Conservation (phyloP, 1,140 invertebrate species). For the Sitodiplosis mosellana region DNA sequence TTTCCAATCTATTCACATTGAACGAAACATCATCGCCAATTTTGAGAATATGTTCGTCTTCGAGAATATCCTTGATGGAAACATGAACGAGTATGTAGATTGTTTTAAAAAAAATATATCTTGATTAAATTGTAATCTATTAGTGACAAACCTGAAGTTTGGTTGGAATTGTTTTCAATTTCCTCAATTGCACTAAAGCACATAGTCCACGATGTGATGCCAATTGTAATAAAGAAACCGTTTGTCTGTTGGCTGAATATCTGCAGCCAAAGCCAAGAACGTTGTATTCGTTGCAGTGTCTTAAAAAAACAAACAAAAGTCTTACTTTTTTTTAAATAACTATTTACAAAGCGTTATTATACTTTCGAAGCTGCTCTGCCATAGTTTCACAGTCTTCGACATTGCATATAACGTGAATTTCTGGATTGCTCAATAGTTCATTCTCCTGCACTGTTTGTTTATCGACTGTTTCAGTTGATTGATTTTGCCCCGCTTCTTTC, state of each 20-base stretch:
- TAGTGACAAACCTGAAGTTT: background rate
- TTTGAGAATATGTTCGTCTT: background rate
- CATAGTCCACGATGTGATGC: background rate
- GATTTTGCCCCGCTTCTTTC: background rate
- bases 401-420: too few relatives aligned
- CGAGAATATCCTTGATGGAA: background rate
- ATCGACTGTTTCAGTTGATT: too few relatives aligned
- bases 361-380: too few relatives aligned
- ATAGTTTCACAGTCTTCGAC: too few relatives aligned
- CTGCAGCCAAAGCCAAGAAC: background rate
- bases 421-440: too few relatives aligned
- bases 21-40: background rate
- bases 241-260: background rate
- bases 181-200: background rate
- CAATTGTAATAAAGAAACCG: background rate
- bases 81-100: background rate
- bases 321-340: too few relatives aligned
- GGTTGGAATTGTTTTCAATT: background rate
- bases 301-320: too few relatives aligned
- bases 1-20: background rate
- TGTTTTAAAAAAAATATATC: too few relatives aligned
- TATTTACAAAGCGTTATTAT: too few relatives aligned
- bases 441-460: too few relatives aligned
- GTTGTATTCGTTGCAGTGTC: background rate
- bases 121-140: background rate